Evolutionary conservation across 2,797 vertebrate genomes (phyloP).

Genomic region (Falco naumanni): DNA sequence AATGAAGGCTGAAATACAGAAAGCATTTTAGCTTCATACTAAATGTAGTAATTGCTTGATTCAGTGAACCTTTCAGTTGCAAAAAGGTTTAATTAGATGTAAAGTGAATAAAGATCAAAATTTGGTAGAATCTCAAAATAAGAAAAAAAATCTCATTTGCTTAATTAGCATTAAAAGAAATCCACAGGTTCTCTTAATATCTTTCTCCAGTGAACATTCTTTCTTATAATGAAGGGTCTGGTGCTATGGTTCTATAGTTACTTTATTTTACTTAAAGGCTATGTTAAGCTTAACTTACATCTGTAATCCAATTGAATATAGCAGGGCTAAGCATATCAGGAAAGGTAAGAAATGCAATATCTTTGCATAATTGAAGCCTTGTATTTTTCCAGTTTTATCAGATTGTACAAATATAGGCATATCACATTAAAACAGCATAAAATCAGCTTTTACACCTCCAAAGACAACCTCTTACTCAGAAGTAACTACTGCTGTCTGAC

Average conservation of each 20-base stretch:
- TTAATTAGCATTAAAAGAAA: background rate
- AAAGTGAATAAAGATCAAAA: background rate
- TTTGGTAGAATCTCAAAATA: background rate
- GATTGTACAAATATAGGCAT: background rate
- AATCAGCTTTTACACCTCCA: background rate
- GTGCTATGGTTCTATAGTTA: background rate
- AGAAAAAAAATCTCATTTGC: background rate
- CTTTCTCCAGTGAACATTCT: background rate
- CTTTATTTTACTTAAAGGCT: background rate
- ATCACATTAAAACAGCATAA: background rate
- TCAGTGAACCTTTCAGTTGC: background rate
- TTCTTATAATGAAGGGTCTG: background rate
- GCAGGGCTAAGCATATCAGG: background rate
- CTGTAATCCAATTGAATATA: background rate
- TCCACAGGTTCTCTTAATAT: background rate
- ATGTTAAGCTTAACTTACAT: background rate
- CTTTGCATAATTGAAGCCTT: background rate
- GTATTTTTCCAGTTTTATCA: background rate
- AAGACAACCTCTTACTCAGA: background rate
- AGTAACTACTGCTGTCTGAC: background rate
- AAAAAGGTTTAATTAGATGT: background rate
- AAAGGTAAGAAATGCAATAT: background rate
- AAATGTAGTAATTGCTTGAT: background rate
- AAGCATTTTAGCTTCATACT: background rate
- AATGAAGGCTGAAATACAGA: background rate